Evolutionary conservation across 2,888 invertebrate species (phyloP).

Genomic region (Ormyrus thymus): DNA sequence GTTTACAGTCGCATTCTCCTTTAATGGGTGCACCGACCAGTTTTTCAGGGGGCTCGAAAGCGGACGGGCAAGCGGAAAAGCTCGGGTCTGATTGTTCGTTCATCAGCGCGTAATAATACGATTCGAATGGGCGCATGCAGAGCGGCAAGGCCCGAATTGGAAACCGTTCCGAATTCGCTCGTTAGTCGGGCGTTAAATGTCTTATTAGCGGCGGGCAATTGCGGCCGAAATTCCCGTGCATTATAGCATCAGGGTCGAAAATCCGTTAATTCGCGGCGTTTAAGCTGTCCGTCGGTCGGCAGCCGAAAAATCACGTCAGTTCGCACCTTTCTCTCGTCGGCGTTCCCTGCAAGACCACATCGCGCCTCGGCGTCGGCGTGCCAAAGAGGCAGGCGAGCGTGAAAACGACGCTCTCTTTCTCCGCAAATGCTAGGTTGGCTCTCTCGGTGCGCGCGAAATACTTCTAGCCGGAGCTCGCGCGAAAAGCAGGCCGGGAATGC

Average conservation of each 20-base stretch:
- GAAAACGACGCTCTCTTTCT: not conserved
- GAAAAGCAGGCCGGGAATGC: not conserved
- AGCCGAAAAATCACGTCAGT: constrained; percentile 52
- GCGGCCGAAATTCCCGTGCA: constrained; percentile 35
- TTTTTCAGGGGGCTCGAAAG: too few species aligned
- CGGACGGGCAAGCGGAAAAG: too few species aligned
- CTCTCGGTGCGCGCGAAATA: not conserved
- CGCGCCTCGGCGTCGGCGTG: not conserved
- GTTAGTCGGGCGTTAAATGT: constrained; percentile 13
- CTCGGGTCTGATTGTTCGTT: too few species aligned
- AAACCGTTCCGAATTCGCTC: not conserved
- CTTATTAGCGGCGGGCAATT: constrained; percentile 41
- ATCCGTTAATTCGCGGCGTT: constrained; percentile 45
- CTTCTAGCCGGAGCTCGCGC: not conserved
- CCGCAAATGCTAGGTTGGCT: constrained; percentile 12
- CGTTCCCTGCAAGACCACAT: not conserved
- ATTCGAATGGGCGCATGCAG: too few species aligned
- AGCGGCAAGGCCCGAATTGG: too few species aligned
- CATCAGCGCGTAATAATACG: too few species aligned
- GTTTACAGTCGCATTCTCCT: too few species aligned
- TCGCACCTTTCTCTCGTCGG: constrained; percentile 38
- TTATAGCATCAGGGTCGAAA: constrained; percentile 37
- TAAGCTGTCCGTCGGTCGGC: constrained; percentile 34
- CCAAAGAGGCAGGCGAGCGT: not conserved
- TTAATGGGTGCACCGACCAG: too few species aligned